Percentiles rank a stretch among this genome's conserved stretches.
Evolutionary conservation across 2,888 invertebrate species (phyloP).

Genomic region (Cheilosia pagana): DNA sequence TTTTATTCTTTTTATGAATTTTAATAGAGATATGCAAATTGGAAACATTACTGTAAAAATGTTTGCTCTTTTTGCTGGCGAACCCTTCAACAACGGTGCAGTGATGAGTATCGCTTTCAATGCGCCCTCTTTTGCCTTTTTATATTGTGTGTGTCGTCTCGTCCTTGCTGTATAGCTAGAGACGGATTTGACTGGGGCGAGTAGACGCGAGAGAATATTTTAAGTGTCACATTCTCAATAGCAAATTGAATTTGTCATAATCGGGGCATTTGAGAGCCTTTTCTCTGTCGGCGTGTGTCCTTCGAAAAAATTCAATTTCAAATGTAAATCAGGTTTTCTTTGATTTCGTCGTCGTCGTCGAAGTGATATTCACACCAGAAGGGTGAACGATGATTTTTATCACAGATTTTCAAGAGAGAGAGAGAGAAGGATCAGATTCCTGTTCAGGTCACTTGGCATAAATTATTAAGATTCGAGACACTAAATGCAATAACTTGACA

Average conservation of each 20-base stretch:
- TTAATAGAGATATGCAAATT: slow-evolving; percentile 73
- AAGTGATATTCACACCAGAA: slow-evolving; percentile 53
- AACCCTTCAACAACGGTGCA: slow-evolving; percentile 64
- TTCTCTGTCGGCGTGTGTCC: slow-evolving; percentile 41
- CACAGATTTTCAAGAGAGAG: slow-evolving; percentile 9
- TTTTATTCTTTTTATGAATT: slow-evolving; percentile 75
- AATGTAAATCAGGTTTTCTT: slow-evolving; percentile 80
- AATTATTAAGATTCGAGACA: slow-evolving; percentile 46
- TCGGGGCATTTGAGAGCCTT: slow-evolving; percentile 75
- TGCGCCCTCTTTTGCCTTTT: slow-evolving; percentile 24
- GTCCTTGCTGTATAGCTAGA: neutral
- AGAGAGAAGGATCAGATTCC: neutral
- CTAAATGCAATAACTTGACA: slow-evolving; percentile 67
- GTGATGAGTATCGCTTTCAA: slow-evolving; percentile 72
- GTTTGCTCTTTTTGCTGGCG: slow-evolving; percentile 66
- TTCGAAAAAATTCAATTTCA: slow-evolving; percentile 80
- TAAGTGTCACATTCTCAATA: slow-evolving; percentile 75
- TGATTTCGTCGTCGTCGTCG: slow-evolving; percentile 76
- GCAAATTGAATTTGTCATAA: slow-evolving; percentile 79
- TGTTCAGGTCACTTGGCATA: slow-evolving; percentile 37
- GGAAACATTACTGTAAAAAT: slow-evolving; percentile 65
- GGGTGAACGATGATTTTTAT: slow-evolving; percentile 63
- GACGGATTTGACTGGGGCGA: neutral
- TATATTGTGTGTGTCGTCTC: slow-evolving; percentile 2
- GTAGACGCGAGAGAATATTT: slow-evolving; percentile 43